Evolutionary conservation across 1,140 invertebrate genomes (phyloP).

Genomic region (Drosophila sp.): DNA sequence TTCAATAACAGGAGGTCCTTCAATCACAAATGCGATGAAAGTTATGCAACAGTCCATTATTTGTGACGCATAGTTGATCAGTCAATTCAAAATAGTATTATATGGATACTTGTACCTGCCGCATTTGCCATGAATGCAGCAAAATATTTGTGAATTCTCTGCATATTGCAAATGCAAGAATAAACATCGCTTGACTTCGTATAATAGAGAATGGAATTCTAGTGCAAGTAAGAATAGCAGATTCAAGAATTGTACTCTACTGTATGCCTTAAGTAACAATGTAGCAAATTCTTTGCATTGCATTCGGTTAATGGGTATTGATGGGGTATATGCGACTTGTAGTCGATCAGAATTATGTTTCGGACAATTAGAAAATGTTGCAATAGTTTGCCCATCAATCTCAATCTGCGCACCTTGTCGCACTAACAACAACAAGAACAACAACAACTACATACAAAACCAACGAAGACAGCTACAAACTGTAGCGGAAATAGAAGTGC

Average conservation of each 20-base stretch:
- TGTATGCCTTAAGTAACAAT: background rate
- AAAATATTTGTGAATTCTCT: conserved; percentile 2
- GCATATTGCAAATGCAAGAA: background rate
- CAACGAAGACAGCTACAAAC: conserved; percentile 34
- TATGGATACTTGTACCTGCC: background rate
- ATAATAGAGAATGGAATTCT: conserved; percentile 8
- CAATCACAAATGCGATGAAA: conserved; percentile 4
- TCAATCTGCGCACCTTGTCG: conserved; percentile 48
- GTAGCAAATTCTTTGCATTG: background rate
- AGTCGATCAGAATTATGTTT: conserved; percentile 2
- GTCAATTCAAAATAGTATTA: conserved; percentile 31
- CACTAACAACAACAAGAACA: conserved; percentile 23
- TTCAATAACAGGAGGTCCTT: background rate
- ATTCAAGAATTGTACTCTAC: background rate
- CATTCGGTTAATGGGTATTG: background rate
- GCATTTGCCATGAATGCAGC: conserved; percentile 11
- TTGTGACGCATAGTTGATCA: conserved; percentile 2
- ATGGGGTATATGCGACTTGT: background rate
- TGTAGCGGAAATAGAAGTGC: conserved; percentile 78
- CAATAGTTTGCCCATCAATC: conserved; percentile 59
- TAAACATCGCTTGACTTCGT: background rate
- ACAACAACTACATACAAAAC: conserved; percentile 47
- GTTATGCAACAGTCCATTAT: background rate
- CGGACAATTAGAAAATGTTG: conserved; percentile 49
- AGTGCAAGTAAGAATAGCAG: background rate